Base-by-base conservation (phyloP, 2,797 vertebrate genomes). In the Telmatherina bonti region DNA sequence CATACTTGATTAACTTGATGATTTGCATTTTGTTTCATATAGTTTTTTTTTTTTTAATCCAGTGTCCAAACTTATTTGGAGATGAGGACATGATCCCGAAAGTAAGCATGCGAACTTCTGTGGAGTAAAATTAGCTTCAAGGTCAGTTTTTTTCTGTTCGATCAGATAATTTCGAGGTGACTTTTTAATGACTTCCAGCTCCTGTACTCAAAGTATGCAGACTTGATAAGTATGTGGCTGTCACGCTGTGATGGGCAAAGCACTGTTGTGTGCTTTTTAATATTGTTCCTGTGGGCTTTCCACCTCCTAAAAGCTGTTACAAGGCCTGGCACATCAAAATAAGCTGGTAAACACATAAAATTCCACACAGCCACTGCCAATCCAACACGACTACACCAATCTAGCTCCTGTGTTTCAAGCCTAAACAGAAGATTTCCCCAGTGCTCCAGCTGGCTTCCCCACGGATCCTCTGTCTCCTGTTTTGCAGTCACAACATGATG, bases 371-470 rank as follows among this genome's bases (percentile, higher is more conserved):
- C 80, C 79, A 16, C 67, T 30, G 60, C 85, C 83, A 88, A 90
- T 91, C 83, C 79, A 38, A 49, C 83, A 80, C 66, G 85, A 88
- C 90, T 83, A 67, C 81, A 83, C 85, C 89, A 88, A 91, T 93
- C 84, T 89, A 73, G 84, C 81, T 43, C 80, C 70, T 72, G 77
- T 74, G 85, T 86, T 90, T 90, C 84, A 83, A 85, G 66, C 76
- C 83, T 86, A 88, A 92, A 89, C 85, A 79, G 75, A 84, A 92
- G 86, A 93, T 93, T 92, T 93, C 92, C 92, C 92, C 80, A 72
- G 86, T 51, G 90, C 79, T 82, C 56, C 72, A 73, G 69, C 85
- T 65, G 64, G 76, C 64, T 60, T 85, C 90, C 87, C 83, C 58
- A 36, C 4, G 69, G 83, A 79, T 77, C 69, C 18, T 47, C 72